A percentile compares a stretch with the other conserved stretches of the same genome.
phyloP scores from a whole-genome alignment of 2,888 invertebrate genomes.

The Carabus problematicus region DNA sequence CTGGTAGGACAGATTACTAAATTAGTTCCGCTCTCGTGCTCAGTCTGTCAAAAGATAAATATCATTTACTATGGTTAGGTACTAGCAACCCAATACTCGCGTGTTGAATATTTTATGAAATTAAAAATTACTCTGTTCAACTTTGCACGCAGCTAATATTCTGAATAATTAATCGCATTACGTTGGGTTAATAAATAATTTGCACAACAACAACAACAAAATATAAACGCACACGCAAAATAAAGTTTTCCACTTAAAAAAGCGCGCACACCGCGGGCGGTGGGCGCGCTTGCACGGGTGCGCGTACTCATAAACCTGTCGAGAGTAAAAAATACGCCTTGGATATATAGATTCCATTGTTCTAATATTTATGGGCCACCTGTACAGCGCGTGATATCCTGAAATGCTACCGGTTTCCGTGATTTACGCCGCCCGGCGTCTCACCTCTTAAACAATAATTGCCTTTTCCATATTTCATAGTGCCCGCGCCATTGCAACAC shows the following conservation, averaged over 20 bases:
- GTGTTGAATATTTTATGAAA: no score
- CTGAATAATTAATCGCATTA: no score
- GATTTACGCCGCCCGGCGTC: slow-evolving; percentile 16
- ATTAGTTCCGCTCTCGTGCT: no score
- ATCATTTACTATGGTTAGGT: no score
- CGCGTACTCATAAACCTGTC: slow-evolving; percentile 25
- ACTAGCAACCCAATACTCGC: no score
- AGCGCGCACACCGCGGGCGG: not conserved
- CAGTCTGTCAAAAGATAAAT: no score
- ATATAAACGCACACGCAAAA: slow-evolving; percentile 6
- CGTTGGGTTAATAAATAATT: no score
- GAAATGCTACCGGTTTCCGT: slow-evolving; percentile 7
- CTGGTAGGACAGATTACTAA: no score
- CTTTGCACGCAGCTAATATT: no score
- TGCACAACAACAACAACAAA: not conserved
- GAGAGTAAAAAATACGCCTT: slow-evolving; percentile 19
- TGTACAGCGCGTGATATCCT: slow-evolving; percentile 26
- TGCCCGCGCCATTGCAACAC: no score
- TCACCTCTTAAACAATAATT: slow-evolving; percentile 29
- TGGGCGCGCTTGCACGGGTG: slow-evolving; percentile 1
- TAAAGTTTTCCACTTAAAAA: slow-evolving; percentile 33
- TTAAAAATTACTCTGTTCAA: no score
- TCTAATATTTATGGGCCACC: slow-evolving; percentile 36
- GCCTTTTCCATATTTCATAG: slow-evolving; percentile 23
- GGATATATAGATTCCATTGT: slow-evolving; percentile 34